Conservation (phyloP, 2,113 vertebrate genomes). For the Serranochromis macrocephalus region DNA sequence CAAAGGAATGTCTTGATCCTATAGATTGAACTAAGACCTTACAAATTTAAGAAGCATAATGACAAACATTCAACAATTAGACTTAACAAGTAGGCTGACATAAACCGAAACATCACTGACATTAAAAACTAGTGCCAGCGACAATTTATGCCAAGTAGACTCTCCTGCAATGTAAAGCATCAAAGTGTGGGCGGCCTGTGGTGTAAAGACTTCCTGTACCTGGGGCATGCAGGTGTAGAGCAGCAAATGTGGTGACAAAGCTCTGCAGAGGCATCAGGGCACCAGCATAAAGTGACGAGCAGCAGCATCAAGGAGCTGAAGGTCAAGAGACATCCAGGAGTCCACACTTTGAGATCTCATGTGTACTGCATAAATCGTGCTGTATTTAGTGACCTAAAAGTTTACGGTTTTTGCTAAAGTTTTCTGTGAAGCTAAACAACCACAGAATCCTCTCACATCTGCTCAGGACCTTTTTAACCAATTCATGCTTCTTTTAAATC, state of each 20-base stretch:
- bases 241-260: neutral
- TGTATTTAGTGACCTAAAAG: neutral
- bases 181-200: neutral
- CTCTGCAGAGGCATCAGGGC: neutral
- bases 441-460: neutral
- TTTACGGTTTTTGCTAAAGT: neutral
- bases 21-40: neutral
- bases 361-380: neutral
- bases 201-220: neutral
- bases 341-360: neutral
- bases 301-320: neutral
- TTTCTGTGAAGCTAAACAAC: neutral
- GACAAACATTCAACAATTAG: neutral
- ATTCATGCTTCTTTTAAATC: neutral
- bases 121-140: neutral
- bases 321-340: neutral
- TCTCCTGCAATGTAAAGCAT: neutral
- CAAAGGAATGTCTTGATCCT: neutral
- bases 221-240: neutral
- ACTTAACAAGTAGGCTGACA: neutral
- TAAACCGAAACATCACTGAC: fast-evolving
- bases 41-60: neutral
- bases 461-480: neutral
- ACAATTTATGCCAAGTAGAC: neutral
- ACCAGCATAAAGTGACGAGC: neutral